Conservation (phyloP, 2,888 invertebrate species). For the Caradrina kadenii region DNA sequence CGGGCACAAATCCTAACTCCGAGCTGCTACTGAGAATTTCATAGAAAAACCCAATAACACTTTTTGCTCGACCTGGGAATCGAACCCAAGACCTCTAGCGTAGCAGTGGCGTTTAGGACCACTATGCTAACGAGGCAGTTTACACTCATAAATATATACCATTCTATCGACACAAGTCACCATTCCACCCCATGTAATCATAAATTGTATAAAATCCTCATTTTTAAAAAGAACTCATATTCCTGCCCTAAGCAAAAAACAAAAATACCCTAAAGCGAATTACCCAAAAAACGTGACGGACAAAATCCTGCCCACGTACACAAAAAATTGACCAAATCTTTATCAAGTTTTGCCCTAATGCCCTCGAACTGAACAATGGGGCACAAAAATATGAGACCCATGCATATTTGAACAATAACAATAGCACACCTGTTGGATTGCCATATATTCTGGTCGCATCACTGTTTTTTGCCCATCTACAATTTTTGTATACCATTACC, state of each 20-base stretch:
- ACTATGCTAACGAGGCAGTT: no score
- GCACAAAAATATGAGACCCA: slow-evolving; percentile 68
- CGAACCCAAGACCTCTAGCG: no score
- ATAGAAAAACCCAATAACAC: no score
- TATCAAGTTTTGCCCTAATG: slow-evolving; percentile 71
- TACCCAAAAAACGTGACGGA: slow-evolving; percentile 49
- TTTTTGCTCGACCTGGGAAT: no score
- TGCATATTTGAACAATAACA: slow-evolving; percentile 78
- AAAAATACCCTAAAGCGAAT: slow-evolving; percentile 26
- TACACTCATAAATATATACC: no score
- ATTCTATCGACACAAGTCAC: no score
- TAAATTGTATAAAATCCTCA: neutral
- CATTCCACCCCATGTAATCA: no score
- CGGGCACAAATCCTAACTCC: no score
- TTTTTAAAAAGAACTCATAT: slow-evolving; percentile 7
- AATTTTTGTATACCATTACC: slow-evolving; percentile 46
- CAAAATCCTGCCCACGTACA: slow-evolving; percentile 18
- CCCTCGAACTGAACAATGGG: slow-evolving; percentile 65
- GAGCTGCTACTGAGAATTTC: no score
- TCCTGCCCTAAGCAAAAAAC: slow-evolving; percentile 5
- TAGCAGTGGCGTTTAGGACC: no score
- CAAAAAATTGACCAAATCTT: slow-evolving; percentile 63
- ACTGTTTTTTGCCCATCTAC: slow-evolving; percentile 62
- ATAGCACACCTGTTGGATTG: slow-evolving; percentile 77
- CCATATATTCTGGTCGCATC: slow-evolving; percentile 63